A percentile compares a stretch with the other conserved stretches of the same genome.
These are phyloP conservation scores for Rhagonycha lutea DNA, from an alignment of 2,888 invertebrate genomes.

Conservation along the genomic window DNA sequence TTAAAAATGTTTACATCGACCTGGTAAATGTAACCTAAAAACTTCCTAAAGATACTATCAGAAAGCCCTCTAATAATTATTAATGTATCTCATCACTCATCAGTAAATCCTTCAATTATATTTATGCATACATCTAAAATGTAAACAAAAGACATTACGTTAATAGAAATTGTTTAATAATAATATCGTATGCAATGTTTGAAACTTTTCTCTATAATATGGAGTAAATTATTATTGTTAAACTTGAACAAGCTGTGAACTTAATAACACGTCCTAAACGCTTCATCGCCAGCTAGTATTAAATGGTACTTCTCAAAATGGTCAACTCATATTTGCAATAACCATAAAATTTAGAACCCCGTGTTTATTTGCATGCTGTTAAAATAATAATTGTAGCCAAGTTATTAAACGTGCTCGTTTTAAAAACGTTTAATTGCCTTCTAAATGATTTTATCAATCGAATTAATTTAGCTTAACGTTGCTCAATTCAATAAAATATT, in stretches of 20 bases:
- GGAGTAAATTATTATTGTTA: conserved; percentile 25
- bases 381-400: not conserved
- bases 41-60: too few relatives aligned
- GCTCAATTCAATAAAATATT: not conserved
- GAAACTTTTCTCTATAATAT: conserved; percentile 7
- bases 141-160: too few relatives aligned
- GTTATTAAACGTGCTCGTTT: not conserved
- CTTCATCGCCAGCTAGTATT: conserved; percentile 37
- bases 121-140: too few relatives aligned
- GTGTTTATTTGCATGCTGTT: not conserved
- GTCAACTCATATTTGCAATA: conserved; percentile 30
- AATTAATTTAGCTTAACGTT: not conserved
- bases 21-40: too few relatives aligned
- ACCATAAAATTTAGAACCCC: not conserved
- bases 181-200: not conserved
- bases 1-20: too few relatives aligned
- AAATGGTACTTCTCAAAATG: conserved; percentile 25
- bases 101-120: too few relatives aligned
- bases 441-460: not conserved
- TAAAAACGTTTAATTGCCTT: not conserved
- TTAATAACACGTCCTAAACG: conserved; percentile 37
- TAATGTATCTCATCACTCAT: too few relatives aligned
- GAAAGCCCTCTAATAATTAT: too few relatives aligned
- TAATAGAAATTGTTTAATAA: not conserved
- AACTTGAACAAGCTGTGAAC: conserved; percentile 34